These are phyloP conservation scores for Pipa parva DNA, from an alignment of 2,113 vertebrate genomes.

Conservation along the genomic window DNA sequence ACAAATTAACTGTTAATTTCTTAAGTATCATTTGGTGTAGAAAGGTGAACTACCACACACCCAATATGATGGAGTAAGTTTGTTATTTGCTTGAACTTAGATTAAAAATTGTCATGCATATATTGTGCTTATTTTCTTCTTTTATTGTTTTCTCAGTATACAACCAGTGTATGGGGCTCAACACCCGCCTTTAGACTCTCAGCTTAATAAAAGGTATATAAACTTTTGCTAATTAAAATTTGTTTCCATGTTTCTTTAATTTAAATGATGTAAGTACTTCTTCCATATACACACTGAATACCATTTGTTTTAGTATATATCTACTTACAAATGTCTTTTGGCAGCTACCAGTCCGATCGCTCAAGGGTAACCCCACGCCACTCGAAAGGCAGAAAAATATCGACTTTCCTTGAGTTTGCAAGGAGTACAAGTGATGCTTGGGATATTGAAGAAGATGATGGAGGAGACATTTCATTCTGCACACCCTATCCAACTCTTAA, in stretches of 20 bases:
- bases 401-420: constrained; percentile 91
- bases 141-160: constrained; percentile 65
- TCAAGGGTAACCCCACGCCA: constrained; percentile 71
- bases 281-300: no score
- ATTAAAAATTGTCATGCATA: neutral
- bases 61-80: neutral
- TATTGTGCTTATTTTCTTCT: neutral
- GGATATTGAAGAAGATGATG: constrained; percentile 46
- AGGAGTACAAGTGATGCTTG: constrained; percentile 90
- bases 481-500: constrained; percentile 61
- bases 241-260: no score
- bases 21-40: no score
- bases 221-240: neutral
- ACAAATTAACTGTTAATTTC: no score
- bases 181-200: constrained; percentile 85
- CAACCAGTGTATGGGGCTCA: constrained; percentile 95
- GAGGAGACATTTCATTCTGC: constrained; percentile 59
- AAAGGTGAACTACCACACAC: neutral
- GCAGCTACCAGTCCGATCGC: constrained; percentile 81
- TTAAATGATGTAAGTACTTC: no score
- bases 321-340: constrained; percentile 21
- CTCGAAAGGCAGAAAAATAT: constrained; percentile 82
- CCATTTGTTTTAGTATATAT: no score
- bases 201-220: constrained; percentile 83
- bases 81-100: no score